Conservation (phyloP, 2,888 invertebrate species). For the Dasypogon diadema region DNA sequence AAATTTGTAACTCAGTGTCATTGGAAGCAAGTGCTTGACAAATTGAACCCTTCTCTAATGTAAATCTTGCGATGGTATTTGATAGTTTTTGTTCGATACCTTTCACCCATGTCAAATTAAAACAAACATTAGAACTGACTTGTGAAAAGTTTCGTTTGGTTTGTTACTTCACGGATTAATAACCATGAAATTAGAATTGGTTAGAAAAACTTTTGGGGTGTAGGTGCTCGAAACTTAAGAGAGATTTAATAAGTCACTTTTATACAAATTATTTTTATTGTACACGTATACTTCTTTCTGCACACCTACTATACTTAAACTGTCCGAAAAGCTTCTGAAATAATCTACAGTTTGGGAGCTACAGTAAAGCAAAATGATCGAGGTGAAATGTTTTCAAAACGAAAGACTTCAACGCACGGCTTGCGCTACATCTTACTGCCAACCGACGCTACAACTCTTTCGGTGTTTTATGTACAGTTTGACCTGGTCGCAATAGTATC, state of each 20-base stretch:
- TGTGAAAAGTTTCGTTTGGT: not conserved
- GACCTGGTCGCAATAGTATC: no score
- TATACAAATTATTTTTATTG: no score
- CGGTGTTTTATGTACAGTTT: not conserved
- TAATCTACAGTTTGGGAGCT: conserved; percentile 9
- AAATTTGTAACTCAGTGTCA: not conserved
- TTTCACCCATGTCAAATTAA: conserved; percentile 20
- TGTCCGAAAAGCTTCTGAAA: not conserved
- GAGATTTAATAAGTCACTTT: no score
- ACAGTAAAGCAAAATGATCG: not conserved
- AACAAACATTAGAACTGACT: conserved; percentile 8
- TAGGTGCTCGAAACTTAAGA: no score
- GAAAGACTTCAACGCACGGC: not conserved
- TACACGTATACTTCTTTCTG: no score
- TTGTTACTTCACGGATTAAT: not conserved
- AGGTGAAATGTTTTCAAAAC: conserved; percentile 32
- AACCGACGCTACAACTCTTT: conserved; percentile 43
- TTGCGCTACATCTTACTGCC: not conserved
- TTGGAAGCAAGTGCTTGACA: not conserved
- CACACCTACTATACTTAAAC: not conserved
- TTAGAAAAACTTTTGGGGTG: no score
- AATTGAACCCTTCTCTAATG: not conserved
- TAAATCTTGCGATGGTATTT: not conserved
- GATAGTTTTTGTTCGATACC: not conserved
- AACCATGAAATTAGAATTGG: not conserved